phyloP scores from a whole-genome alignment of 2,113 vertebrate genomes.

The Gopherus evgoodei region DNA sequence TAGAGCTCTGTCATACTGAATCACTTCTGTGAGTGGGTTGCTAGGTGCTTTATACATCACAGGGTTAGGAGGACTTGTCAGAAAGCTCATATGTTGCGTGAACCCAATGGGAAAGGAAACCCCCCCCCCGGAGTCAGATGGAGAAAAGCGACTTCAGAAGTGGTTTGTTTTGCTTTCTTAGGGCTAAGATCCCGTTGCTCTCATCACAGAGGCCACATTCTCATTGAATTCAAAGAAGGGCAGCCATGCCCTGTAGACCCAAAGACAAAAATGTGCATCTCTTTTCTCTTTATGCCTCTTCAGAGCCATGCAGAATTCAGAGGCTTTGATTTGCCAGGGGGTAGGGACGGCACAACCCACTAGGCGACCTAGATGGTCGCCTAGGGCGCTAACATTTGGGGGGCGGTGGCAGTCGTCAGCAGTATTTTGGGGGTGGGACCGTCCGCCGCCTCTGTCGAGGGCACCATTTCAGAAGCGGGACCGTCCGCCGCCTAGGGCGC shows the following conservation, averaged over 20 bases:
- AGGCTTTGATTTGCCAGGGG: conserved; percentile 66
- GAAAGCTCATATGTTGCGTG: not conserved
- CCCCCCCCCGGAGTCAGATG: not conserved
- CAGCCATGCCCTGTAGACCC: conserved; percentile 11
- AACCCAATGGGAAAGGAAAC: not conserved
- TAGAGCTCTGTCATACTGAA: not conserved
- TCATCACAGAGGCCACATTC: not conserved
- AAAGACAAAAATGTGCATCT: conserved; percentile 36
- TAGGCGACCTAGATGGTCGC: no score
- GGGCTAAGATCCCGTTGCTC: not conserved
- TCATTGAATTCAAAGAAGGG: not conserved
- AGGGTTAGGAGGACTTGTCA: not conserved
- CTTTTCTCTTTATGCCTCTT: conserved; percentile 15
- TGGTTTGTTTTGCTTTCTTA: not conserved
- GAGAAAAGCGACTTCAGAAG: accelerated
- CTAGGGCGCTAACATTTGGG: no score
- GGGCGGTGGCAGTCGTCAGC: no score
- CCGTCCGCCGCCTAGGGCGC: no score
- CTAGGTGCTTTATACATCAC: not conserved
- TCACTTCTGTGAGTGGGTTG: not conserved
- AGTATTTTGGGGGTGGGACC: no score
- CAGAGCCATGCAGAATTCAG: accelerated
- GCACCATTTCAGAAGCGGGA: no score
- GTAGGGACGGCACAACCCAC: not conserved
- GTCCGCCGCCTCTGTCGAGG: no score